Evolutionary conservation across 2,888 invertebrate genomes (phyloP), one percentile per base, ranked within the genome.

Genomic region (Polylopha cassiicola): DNA sequence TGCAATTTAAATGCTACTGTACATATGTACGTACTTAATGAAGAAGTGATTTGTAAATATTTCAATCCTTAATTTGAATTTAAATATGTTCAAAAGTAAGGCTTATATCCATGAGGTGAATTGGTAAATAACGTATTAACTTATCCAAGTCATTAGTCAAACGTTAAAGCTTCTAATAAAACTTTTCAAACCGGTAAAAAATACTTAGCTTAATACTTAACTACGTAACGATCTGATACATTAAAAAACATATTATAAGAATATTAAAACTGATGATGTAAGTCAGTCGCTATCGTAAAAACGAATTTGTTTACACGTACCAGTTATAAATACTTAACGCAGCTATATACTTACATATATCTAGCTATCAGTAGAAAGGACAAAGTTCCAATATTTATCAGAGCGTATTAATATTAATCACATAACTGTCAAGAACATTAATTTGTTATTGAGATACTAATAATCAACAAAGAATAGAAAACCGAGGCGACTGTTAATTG

Each of bases 191-290:
- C 14, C 20, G 5, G 18, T 24, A 39, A 34, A 34, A 41, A 30
- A 34, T 34, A n/a, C n/a, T n/a, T n/a, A n/a, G n/a, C 21, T 8
- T n/a, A 14, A 21, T 31, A 39, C 36, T 36, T 32, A 41, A 17
- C 29, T 28, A 15, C 20, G 29, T 27, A 34, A 16, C 29, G 11
- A 8, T 11, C 9, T 7, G 26, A 5, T 6, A 2, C 13, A 20
- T 31, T 36, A 37, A 37, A 43, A 30, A 18, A 32, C 37, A 16
- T 8, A 28, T 28, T 11, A 15, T 15, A 15, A 7, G 10, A 17
- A 13, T 9, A 33, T 33, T 17, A 27, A 33, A 32, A 10, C 22
- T 23, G 37, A 28, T 43, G 37, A 37, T 37, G 32, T 37, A 32
- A 37, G 11, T 21, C 24, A 6, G 26, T 20, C 32, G 16, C 31